Percentiles rank a stretch among this genome's conserved stretches.
Conservation (phyloP, 2,888 invertebrate species). For the Odontomyia ornata region DNA sequence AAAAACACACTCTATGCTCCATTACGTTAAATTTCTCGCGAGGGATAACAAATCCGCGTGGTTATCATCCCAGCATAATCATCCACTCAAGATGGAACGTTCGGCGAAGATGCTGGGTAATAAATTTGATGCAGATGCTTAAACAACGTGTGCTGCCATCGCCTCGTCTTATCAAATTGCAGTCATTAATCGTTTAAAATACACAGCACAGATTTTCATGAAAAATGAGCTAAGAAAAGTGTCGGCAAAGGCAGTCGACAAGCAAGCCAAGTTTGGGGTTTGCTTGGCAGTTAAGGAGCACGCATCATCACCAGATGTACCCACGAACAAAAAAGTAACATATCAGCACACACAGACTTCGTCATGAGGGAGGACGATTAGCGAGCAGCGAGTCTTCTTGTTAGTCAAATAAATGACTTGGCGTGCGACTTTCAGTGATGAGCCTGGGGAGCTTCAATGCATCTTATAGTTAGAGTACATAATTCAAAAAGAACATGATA, state of each 20-base stretch:
- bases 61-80: neutral
- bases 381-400: conserved; percentile 26
- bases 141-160: conserved; percentile 29
- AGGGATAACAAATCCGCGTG: neutral
- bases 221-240: conserved; percentile 22
- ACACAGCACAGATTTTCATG: conserved; percentile 37
- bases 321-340: conserved; percentile 22
- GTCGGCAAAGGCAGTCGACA: no score
- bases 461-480: no score
- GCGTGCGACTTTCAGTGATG: conserved; percentile 16
- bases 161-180: conserved; percentile 36
- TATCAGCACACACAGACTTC: conserved; percentile 3
- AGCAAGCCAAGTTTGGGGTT: neutral
- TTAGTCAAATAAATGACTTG: conserved; percentile 23
- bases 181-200: conserved; percentile 43
- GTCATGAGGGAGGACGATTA: conserved; percentile 34
- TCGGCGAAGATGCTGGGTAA: neutral
- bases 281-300: neutral
- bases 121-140: conserved; percentile 22
- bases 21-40: neutral
- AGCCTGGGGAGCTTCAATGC: no score
- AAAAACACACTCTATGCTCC: neutral
- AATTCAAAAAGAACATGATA: no score
- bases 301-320: neutral
- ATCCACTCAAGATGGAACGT: neutral